phyloP scores from a whole-genome alignment of 2,888 invertebrate genomes.

The Eucera pruinosa region DNA sequence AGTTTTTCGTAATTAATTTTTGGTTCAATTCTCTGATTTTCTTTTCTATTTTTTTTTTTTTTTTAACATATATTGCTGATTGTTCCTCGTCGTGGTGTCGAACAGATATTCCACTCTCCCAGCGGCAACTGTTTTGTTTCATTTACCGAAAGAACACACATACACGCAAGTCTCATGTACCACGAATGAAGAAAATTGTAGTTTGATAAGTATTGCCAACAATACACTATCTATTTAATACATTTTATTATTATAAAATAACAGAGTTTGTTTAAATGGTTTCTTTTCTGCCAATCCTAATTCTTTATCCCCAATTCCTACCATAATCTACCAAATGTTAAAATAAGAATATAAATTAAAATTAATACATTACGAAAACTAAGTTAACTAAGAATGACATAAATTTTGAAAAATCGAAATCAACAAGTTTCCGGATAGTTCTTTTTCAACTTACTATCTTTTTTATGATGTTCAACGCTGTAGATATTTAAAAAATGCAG shows the following conservation, averaged over 20 bases:
- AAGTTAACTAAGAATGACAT: too few species aligned
- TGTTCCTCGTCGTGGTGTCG: conserved; percentile 3
- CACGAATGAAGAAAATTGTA: conserved; percentile 77
- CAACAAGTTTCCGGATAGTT: too few species aligned
- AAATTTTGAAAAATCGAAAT: too few species aligned
- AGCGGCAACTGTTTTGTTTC: conserved; percentile 42
- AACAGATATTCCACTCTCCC: conserved; percentile 9
- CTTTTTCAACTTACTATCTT: too few species aligned
- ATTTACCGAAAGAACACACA: conserved; percentile 53
- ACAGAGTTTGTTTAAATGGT: conserved; percentile 53
- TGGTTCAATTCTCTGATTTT: conserved; percentile 22
- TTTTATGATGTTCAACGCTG: too few species aligned
- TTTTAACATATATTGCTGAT: not conserved
- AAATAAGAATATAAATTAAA: too few species aligned
- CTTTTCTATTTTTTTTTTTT: conserved; percentile 11
- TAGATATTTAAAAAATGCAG: too few species aligned
- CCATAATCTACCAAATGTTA: too few species aligned
- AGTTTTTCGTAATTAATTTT: not conserved
- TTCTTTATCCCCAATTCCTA: too few species aligned
- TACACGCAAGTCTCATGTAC: conserved; percentile 78
- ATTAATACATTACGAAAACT: too few species aligned
- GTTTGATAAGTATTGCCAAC: conserved; percentile 82
- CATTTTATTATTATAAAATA: conserved; percentile 83
- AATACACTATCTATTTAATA: conserved; percentile 83
- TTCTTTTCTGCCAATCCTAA: conserved; percentile 32